Percentiles rank a stretch among this genome's conserved stretches.
These are phyloP conservation scores for Salvelinus sp. DNA, from an alignment of 2,113 vertebrate species.

Conservation along the genomic window DNA sequence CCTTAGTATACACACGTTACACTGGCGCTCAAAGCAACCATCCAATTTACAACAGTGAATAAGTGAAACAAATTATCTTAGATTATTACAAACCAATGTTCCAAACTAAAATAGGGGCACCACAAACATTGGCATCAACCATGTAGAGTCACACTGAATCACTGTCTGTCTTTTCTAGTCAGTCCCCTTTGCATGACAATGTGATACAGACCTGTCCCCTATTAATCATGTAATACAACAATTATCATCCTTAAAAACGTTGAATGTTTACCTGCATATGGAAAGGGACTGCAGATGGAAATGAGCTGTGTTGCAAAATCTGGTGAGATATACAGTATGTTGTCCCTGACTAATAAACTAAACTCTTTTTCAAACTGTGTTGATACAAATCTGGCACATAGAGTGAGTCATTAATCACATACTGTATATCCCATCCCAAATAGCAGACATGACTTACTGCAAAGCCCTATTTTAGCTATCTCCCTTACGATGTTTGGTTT, in stretches of 20 bases:
- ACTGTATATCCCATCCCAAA: not conserved
- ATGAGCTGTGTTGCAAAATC: too few relatives aligned
- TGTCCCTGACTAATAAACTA: not conserved
- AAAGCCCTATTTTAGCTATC: not conserved
- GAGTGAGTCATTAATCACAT: not conserved
- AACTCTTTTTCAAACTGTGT: not conserved
- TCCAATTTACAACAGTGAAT: too few relatives aligned
- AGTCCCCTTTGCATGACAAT: not conserved
- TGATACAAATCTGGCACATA: not conserved
- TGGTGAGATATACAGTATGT: too few relatives aligned
- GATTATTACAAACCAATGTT: too few relatives aligned
- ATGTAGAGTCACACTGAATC: not conserved
- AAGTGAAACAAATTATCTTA: too few relatives aligned
- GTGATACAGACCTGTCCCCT: not conserved
- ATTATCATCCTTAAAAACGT: not conserved
- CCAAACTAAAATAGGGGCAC: too few relatives aligned
- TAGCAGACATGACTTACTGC: not conserved
- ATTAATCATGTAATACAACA: not conserved
- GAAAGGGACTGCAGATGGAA: too few relatives aligned
- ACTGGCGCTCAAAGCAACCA: too few relatives aligned
- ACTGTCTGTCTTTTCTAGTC: not conserved
- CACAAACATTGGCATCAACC: too few relatives aligned
- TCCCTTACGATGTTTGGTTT: not conserved
- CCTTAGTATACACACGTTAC: too few relatives aligned
- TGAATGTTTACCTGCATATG: too few relatives aligned